Evolutionary conservation across 2,797 vertebrate genomes (phyloP).

Genomic region (Acanthurus leucopareius): DNA sequence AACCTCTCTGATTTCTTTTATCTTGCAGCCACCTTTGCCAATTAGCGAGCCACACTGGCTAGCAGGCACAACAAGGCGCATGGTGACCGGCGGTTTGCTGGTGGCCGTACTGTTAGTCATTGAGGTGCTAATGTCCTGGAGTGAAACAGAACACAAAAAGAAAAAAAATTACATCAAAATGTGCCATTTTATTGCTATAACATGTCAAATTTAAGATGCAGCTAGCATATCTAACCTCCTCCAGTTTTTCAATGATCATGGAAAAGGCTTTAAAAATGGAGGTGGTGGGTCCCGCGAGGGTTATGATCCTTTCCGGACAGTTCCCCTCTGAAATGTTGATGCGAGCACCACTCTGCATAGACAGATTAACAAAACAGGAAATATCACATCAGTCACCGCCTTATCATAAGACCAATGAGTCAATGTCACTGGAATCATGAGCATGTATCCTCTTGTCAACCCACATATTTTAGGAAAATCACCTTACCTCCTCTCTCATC

Average conservation of each 20-base stretch:
- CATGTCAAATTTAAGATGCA: background rate
- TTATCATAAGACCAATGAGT: conserved; percentile 15
- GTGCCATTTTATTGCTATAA: too few species aligned
- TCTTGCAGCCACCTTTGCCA: conserved; percentile 98
- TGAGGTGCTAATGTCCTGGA: conserved; percentile 97
- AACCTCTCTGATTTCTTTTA: conserved; percentile 98
- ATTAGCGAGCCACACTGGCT: conserved; percentile 99
- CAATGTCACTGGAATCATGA: background rate
- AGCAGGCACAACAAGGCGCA: conserved; percentile 96
- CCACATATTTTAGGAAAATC: background rate
- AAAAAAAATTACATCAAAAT: background rate
- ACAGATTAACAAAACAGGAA: background rate
- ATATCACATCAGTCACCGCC: background rate
- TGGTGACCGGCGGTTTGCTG: conserved; percentile 96
- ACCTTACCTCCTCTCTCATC: conserved; percentile 97
- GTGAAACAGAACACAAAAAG: conserved; percentile 38
- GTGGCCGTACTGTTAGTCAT: conserved; percentile 99
- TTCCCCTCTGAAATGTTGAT: conserved; percentile 99
- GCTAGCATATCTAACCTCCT: conserved; percentile 87
- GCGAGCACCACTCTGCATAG: conserved; percentile 93
- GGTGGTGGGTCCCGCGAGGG: conserved; percentile 96
- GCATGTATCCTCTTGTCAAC: background rate
- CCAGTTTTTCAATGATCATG: conserved; percentile 99
- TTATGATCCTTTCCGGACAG: conserved; percentile 98
- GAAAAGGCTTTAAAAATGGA: conserved; percentile 99